phyloP scores from a whole-genome alignment of 2,113 vertebrate genomes.

The Coptodon rendalli region DNA sequence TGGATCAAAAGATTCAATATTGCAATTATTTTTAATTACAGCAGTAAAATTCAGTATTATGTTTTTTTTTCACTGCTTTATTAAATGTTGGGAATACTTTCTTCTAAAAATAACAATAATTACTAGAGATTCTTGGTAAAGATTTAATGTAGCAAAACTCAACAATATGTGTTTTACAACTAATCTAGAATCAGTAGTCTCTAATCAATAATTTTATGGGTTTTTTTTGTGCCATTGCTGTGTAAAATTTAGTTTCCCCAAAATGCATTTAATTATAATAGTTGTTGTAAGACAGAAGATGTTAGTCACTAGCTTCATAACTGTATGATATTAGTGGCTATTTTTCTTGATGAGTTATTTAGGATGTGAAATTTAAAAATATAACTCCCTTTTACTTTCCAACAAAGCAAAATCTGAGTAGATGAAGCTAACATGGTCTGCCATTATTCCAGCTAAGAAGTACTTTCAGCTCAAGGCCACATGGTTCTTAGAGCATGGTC shows the following conservation, averaged over 20 bases:
- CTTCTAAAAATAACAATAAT: background rate
- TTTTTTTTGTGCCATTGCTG: background rate
- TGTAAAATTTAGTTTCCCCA: background rate
- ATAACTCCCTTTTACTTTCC: background rate
- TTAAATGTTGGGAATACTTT: background rate
- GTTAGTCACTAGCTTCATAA: background rate
- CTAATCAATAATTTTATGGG: background rate
- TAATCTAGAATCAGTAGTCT: background rate
- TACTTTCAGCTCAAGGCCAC: background rate
- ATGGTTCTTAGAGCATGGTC: constrained; percentile 24
- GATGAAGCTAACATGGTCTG: background rate
- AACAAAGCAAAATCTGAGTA: background rate
- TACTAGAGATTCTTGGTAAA: background rate
- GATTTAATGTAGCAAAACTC: background rate
- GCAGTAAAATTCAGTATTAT: background rate
- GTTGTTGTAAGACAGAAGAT: background rate
- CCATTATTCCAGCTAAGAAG: constrained; percentile 13
- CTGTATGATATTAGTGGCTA: background rate
- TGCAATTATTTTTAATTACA: background rate
- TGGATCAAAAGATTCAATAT: background rate
- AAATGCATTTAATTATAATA: background rate
- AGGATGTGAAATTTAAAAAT: background rate
- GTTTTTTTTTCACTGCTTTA: background rate
- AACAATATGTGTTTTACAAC: background rate
- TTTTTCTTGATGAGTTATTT: background rate